phyloP scores from a whole-genome alignment of 2,888 invertebrate species.

The Ochlodes sylvanus region DNA sequence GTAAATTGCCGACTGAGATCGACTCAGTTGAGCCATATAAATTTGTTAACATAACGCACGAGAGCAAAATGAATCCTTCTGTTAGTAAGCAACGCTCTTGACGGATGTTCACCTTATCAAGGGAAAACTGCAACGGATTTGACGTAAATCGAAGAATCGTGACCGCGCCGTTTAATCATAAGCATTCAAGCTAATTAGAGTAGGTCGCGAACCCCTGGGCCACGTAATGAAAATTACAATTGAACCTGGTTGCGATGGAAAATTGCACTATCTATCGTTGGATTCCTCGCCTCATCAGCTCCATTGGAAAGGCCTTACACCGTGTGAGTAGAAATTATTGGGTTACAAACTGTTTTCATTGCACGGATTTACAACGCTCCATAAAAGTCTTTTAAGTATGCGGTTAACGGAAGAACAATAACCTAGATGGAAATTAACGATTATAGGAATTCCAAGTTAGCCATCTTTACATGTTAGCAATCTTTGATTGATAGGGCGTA shows the following conservation, averaged over 20 bases:
- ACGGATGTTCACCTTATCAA: conserved; percentile 70
- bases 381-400: not conserved
- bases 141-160: conserved; percentile 80
- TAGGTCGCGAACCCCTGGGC: conserved; percentile 79
- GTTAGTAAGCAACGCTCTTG: conserved; percentile 59
- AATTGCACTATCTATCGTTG: conserved; percentile 61
- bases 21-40: conserved; percentile 44
- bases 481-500: too few species aligned
- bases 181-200: conserved; percentile 82
- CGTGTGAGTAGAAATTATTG: conserved; percentile 14
- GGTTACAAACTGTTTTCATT: conserved; percentile 7
- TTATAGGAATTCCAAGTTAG: too few species aligned
- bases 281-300: conserved; percentile 28
- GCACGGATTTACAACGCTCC: not conserved
- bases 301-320: conserved; percentile 20
- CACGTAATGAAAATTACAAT: conserved; percentile 81
- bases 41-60: conserved; percentile 51
- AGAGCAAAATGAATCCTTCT: conserved; percentile 52
- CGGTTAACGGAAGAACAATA: not conserved
- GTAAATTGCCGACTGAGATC: conserved; percentile 37
- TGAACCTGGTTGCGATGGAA: conserved; percentile 73
- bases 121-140: conserved; percentile 75
- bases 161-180: conserved; percentile 81
- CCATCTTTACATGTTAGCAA: too few species aligned
- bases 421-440: too few species aligned